Conservation (phyloP, 2,113 vertebrate species). For the Megaceryle torquata region DNA sequence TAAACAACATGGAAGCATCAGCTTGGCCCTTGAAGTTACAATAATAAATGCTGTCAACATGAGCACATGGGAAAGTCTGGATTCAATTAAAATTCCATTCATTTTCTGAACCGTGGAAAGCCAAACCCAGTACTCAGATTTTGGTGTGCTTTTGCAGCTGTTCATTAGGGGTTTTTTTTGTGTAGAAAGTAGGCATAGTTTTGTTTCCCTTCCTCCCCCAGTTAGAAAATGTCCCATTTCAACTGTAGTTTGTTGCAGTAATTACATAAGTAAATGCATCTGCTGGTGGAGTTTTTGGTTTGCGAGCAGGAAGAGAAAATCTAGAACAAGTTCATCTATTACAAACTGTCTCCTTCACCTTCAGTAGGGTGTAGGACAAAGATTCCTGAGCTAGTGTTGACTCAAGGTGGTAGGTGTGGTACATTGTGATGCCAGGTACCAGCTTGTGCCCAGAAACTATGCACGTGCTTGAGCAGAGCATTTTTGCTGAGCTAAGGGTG, state of each 20-base stretch:
- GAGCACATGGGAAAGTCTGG: conserved; percentile 31
- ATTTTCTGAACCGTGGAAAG: conserved; percentile 45
- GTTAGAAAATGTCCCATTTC: not conserved
- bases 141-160: conserved; percentile 55
- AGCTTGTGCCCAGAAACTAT: not conserved
- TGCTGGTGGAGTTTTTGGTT: not conserved
- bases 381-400: not conserved
- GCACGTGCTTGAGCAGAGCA: not conserved
- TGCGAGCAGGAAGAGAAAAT: not conserved
- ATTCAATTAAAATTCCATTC: conserved; percentile 62
- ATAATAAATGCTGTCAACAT: conserved; percentile 52
- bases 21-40: conserved; percentile 8
- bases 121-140: conserved; percentile 13
- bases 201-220: not conserved
- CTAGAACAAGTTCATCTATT: not conserved
- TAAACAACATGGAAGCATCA: conserved; percentile 10
- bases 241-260: not conserved
- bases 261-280: not conserved
- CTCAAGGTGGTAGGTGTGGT: not conserved
- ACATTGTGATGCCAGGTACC: not conserved
- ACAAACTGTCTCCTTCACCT: not conserved
- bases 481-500: not conserved
- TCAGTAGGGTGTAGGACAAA: not conserved
- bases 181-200: conserved; percentile 16
- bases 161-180: not conserved